Conservation (phyloP, 2,888 invertebrate species). For the Leptopilina myrica region DNA sequence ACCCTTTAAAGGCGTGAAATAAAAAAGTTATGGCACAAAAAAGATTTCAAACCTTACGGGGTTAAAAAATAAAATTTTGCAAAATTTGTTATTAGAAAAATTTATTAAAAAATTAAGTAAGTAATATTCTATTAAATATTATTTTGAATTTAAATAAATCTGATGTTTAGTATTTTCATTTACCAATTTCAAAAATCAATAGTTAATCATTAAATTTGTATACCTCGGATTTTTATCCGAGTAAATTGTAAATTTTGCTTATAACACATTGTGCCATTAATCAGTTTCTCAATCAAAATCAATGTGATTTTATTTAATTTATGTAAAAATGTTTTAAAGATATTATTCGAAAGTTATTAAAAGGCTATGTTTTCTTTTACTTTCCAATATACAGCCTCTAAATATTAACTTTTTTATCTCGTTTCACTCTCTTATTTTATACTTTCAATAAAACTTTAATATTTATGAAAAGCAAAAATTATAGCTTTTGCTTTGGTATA, state of each 20-base stretch:
- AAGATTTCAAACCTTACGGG: background rate
- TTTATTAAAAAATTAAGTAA: background rate
- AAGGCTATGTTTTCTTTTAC: background rate
- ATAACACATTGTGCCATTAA: no score
- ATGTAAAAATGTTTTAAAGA: background rate
- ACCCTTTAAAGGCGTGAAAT: background rate
- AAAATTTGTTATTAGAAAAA: background rate
- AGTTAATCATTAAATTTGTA: no score
- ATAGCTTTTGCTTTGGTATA: background rate
- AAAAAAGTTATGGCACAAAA: background rate
- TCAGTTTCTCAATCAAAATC: no score
- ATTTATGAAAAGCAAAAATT: background rate
- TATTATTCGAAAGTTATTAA: background rate
- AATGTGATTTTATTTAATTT: background rate
- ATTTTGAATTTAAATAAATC: no score
- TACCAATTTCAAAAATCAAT: no score
- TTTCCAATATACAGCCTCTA: background rate
- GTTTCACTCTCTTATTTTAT: background rate
- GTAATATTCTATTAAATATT: no score
- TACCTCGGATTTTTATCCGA: no score
- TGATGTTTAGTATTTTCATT: no score
- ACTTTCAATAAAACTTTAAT: slow-evolving; percentile 4
- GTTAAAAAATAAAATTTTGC: background rate
- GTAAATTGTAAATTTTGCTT: no score
- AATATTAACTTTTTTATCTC: background rate